Evolutionary conservation across 1,140 invertebrate species (phyloP).

Genomic region (Drosophila pruinosa): DNA sequence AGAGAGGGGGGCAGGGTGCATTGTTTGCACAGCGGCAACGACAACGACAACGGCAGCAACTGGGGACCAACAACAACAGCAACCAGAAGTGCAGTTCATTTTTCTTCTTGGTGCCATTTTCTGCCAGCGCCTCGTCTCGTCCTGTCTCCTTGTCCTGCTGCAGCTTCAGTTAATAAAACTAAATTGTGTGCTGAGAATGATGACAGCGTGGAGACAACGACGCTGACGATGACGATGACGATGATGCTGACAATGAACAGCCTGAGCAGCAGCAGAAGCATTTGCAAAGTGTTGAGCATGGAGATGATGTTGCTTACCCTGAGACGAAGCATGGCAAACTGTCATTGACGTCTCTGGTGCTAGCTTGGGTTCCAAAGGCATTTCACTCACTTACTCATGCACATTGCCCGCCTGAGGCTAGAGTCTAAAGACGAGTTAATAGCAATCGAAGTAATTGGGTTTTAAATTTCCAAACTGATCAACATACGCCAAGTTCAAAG

Average conservation of each 20-base stretch:
- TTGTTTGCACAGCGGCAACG: slow-evolving; percentile 25
- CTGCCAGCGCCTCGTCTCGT: background rate
- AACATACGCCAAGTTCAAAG: background rate
- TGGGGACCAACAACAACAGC: slow-evolving; percentile 16
- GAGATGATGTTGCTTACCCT: background rate
- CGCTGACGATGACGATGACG: slow-evolving; percentile 41
- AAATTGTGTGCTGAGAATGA: slow-evolving; percentile 68
- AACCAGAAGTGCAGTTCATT: slow-evolving; percentile 49
- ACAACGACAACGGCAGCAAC: slow-evolving; percentile 17
- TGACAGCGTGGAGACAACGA: slow-evolving; percentile 42
- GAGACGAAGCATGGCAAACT: background rate
- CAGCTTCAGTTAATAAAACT: slow-evolving; percentile 68
- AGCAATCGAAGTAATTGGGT: slow-evolving; percentile 48
- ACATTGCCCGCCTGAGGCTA: slow-evolving; percentile 11
- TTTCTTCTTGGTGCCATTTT: slow-evolving; percentile 20
- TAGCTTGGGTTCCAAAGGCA: background rate
- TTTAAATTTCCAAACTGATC: slow-evolving; percentile 29
- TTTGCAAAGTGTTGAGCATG: background rate
- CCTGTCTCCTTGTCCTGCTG: background rate
- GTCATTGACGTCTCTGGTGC: background rate
- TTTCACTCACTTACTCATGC: slow-evolving; percentile 19
- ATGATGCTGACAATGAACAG: slow-evolving; percentile 24
- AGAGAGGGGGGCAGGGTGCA: background rate
- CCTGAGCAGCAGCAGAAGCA: background rate
- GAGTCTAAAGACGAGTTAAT: background rate